Percentiles rank a stretch among this genome's conserved stretches.
Evolutionary conservation across 2,113 vertebrate species (phyloP).

Genomic region (Gavialis gangeticus): DNA sequence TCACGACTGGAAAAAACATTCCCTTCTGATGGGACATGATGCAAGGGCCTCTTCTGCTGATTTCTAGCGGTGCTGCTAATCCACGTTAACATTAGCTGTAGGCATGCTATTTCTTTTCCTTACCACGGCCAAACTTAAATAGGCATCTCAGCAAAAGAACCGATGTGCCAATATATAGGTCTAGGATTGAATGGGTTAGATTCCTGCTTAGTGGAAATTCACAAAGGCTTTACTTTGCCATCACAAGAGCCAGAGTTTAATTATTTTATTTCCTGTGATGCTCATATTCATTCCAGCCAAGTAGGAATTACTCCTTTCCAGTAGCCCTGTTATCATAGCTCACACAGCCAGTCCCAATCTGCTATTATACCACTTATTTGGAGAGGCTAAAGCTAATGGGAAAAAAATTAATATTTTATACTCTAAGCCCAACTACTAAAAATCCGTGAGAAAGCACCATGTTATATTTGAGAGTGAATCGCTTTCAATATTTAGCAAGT

Average conservation of each 20-base stretch:
- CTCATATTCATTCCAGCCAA: conserved; percentile 13
- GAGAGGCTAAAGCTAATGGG: background rate
- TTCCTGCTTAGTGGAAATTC: conserved; percentile 8
- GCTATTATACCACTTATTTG: background rate
- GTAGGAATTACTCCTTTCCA: background rate
- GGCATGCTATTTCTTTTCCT: background rate
- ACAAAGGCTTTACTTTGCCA: background rate
- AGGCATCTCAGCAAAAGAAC: background rate
- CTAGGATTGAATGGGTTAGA: conserved; percentile 9
- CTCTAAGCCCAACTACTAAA: background rate
- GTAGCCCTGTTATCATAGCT: background rate
- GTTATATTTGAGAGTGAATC: background rate
- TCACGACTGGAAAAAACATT: background rate
- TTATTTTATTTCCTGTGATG: background rate
- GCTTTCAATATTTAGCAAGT: background rate
- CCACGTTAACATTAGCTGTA: background rate
- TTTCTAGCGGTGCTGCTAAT: background rate
- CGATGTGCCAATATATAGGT: background rate
- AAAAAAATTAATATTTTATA: conserved; percentile 20
- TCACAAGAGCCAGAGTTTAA: background rate
- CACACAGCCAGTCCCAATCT: background rate
- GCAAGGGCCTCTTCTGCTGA: background rate
- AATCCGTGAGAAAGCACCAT: background rate
- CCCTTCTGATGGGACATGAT: background rate
- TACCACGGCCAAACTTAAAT: background rate